Evolutionary conservation across 1,140 invertebrate genomes (phyloP), one percentile per base, ranked within the genome.

Genomic region (Dinoponera quadriceps): DNA sequence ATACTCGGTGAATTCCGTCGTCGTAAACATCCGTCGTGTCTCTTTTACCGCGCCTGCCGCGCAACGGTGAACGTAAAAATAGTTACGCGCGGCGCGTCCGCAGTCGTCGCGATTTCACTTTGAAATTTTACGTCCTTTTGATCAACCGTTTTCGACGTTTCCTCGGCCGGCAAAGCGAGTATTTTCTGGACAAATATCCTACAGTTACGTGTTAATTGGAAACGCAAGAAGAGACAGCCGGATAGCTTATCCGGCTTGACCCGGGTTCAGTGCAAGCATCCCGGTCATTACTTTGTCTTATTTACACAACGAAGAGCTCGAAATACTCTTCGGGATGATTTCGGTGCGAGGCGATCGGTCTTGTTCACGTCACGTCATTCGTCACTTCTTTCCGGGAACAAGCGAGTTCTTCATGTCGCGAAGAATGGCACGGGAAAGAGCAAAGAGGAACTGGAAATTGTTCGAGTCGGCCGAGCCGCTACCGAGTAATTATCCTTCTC

Each of bases 321-420:
- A 88, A 88, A 88, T 88, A 88, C 57, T 69, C n/a, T n/a, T n/a
- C 54, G n/a, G 75, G 83, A 82, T 82, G 71, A 59, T 65, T 25
- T 84, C 29, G 65, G 55, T 29, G 2, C 33, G 48, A 82, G 38
- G 54, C 84, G 78, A 88, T 88, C 86, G 78, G 66, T 88, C 87
- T 88, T 88, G 86, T 74, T 85, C 86, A 74, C 73, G 72, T 88
- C 83, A 66, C 78, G 33, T 85, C 83, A 78, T 88, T 88, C 82
- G 83, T 88, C 83, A 82, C 84, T 88, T 85, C 72, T 83, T 88
- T 83, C 49, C 65, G 22, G 33, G 85, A 86, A 84, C 80, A 71
- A 85, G 69, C 11, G 54, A 75, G 57, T 63, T 75, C 65, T 55
- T 72, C 62, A 72, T 83, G 71, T 73, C 54, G 48, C 14, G 59